Evolutionary conservation across 2,888 invertebrate genomes (phyloP), one percentile per base, ranked within the genome.

Genomic region (Sipha maydis): DNA sequence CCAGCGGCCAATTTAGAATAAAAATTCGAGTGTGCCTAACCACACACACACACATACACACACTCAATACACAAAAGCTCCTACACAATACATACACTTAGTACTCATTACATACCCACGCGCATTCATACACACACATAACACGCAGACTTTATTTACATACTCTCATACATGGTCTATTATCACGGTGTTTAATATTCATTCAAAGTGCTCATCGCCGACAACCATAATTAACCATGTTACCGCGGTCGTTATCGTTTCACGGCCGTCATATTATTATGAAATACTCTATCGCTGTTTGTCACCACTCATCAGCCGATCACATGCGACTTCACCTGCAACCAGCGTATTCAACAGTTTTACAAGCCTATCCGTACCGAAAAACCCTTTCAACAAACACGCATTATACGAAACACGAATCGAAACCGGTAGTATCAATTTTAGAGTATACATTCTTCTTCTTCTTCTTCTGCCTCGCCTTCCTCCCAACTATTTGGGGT

Each of bases 1-100:
- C 89, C 89, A 11, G 77, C 89, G 78, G 54, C 88, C 67, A 88
- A 82, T 21, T 67, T 76, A 67, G 88, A 88, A 31, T 88, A 88
- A 48, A 67, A 56, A 31, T 0, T 0, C 19, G 19, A 3, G 3
- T 31, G 28, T 28, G 11, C 2, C 69, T 9, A 11, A 25, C 2
- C 67, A 38, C n/a, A 48, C 5, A 21, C 76, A 48, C n/a, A 8
- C 54, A n/a, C n/a, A 67, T n/a, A n/a, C 67, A n/a, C 69, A 8
- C 69, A 28, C 19, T 28, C 31, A 19, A 78, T 61, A 54, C 31
- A 31, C 34, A 34, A 34, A 34, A 34, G 34, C 34, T 34, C 54
- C 31, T 9, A 75, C 34, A 61, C 56, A 54, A 34, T 34, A 34
- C 34, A 4, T 34, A 34, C 34, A 34, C n/a, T n/a, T n/a, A 3